A percentile compares a stretch with the other conserved stretches of the same genome.
Evolutionary conservation across 2,888 invertebrate species (phyloP).

Genomic region (Drosophila macrospina): DNA sequence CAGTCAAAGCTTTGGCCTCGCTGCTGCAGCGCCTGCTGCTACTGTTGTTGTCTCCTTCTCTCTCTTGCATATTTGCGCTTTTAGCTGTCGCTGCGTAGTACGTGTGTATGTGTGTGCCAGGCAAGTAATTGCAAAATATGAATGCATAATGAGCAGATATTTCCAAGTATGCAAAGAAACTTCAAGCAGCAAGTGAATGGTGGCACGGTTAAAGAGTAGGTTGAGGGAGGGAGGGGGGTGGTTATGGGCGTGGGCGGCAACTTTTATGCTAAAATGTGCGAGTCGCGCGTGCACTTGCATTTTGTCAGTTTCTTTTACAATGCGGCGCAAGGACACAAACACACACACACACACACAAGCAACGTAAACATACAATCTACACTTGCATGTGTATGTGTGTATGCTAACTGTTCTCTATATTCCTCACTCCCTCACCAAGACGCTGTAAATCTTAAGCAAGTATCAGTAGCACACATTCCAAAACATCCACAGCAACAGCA

Average conservation of each 20-base stretch:
- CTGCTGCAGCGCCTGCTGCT: conserved; percentile 14
- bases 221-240: not conserved
- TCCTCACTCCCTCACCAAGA: not conserved
- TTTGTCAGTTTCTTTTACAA: conserved; percentile 58
- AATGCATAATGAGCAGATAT: conserved; percentile 83
- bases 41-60: conserved; percentile 46
- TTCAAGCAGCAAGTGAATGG: conserved; percentile 48
- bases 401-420: conserved; percentile 2
- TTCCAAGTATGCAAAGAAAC: conserved; percentile 76
- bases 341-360: conserved; percentile 43
- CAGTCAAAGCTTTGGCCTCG: conserved; percentile 49
- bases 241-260: conserved; percentile 40
- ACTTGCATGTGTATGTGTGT: not conserved
- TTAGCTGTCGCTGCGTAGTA: conserved; percentile 40
- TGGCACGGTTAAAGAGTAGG: conserved; percentile 20
- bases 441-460: conserved; percentile 17
- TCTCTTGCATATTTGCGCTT: conserved; percentile 50
- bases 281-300: conserved; percentile 74
- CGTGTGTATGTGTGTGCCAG: conserved; percentile 34
- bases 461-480: conserved; percentile 31
- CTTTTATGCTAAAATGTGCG: conserved; percentile 78
- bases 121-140: conserved; percentile 81
- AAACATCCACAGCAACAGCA: conserved; percentile 21
- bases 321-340: conserved; percentile 67
- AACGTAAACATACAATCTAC: conserved; percentile 2